Evolutionary conservation across 2,113 vertebrate species (phyloP), one percentile per base, ranked within the genome.

Genomic region (Periophthalmus modestus): DNA sequence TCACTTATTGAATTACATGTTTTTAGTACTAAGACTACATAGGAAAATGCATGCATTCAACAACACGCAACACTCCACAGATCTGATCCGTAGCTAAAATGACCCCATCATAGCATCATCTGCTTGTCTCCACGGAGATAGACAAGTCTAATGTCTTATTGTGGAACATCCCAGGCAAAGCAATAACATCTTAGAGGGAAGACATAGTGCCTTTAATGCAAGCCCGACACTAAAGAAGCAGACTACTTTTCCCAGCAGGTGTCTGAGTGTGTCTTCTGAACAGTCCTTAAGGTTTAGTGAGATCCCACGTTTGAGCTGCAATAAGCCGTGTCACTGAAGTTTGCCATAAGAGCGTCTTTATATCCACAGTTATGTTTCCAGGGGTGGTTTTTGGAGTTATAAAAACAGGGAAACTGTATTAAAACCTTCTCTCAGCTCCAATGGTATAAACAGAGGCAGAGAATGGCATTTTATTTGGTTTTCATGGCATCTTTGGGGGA

Each of bases 401-500:
- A 65, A 65, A 65, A 65, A 43, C 34, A 65, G 34, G 10, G 18
- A 16, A 65, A 65, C 34, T 39, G 62, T 65, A 65, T 65, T 65
- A 65, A 43, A 65, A 65, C 62, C 34, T 39, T 39, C 10, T 65
- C 62, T 65, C 33, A 65, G 62, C 62, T 65, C 34, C 34, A 19
- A 12, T 65, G n/a, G 18, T 39, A 65, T n/a, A 65, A 16, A 65
- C 18, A 65, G 34, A 11, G 4, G 33, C 21, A 28, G 14, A 43
- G 43, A 46, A 54, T n/a, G 24, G 13, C 28, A 23, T 54, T 55
- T 18, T 23, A 65, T 74, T 65, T 39, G 24, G 19, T 58, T 81
- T 79, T 77, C 47, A 23, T 77, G 66, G 73, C 48, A 23, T 47
- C 24, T 48, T 72, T 43, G 33, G 19, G 47, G 33, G 28, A 76